These are phyloP conservation scores for Griposia aprilina DNA, from an alignment of 2,888 invertebrate species.

Conservation along the genomic window DNA sequence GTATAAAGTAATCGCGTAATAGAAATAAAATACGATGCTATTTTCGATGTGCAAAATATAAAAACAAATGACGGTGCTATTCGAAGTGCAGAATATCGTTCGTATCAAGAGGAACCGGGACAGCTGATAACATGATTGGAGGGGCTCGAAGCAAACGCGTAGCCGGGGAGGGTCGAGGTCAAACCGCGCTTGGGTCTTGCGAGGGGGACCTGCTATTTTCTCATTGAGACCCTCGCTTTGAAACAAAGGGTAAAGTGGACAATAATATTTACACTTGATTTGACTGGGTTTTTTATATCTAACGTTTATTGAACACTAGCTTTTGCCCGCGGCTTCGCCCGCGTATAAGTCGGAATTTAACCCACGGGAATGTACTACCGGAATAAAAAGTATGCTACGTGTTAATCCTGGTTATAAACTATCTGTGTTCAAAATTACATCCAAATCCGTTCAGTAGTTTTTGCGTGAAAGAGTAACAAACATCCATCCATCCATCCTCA, in stretches of 20 bases:
- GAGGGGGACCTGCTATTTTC: conserved; percentile 40
- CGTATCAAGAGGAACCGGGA: not conserved
- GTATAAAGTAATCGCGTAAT: not conserved
- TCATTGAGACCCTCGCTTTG: conserved; percentile 29
- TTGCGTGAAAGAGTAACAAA: too few species aligned
- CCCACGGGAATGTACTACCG: too few species aligned
- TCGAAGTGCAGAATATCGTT: not conserved
- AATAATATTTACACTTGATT: not conserved
- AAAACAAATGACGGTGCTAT: not conserved
- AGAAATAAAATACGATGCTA: not conserved
- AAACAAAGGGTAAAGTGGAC: conserved; percentile 1
- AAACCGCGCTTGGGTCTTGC: not conserved
- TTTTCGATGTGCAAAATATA: not conserved
- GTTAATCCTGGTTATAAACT: too few species aligned
- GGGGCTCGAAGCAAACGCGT: conserved; percentile 21
- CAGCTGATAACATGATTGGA: conserved; percentile 29
- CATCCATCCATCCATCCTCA: too few species aligned
- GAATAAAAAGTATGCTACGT: too few species aligned
- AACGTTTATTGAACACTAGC: not conserved
- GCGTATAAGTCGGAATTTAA: too few species aligned
- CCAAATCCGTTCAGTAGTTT: too few species aligned
- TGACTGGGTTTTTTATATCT: not conserved
- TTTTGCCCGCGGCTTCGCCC: too few species aligned
- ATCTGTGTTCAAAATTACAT: too few species aligned
- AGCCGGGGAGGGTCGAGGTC: conserved; percentile 25